Percentiles rank a stretch among this genome's conserved stretches.
phyloP scores from a whole-genome alignment of 2,888 invertebrate genomes.

The Argyresthia goedartella region DNA sequence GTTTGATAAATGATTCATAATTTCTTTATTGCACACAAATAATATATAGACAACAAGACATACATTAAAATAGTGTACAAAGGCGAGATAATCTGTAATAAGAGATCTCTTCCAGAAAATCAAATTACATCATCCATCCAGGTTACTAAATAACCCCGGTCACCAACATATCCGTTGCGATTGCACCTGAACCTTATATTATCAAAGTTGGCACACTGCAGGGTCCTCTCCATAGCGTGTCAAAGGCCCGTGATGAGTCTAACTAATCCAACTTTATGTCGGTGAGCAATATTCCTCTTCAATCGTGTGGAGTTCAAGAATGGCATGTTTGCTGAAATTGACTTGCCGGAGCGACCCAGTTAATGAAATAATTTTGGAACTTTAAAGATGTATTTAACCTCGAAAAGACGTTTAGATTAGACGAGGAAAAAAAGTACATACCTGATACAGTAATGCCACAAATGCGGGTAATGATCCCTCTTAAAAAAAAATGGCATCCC shows the following conservation, averaged over 20 bases:
- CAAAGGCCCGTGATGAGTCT: not conserved
- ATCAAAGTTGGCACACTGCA: conserved; percentile 1
- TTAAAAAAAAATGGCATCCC: no score
- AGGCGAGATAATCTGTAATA: no score
- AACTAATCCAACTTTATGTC: conserved; percentile 3
- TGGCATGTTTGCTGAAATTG: not conserved
- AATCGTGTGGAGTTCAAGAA: not conserved
- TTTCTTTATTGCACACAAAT: no score
- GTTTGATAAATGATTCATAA: no score
- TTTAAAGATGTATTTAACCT: not conserved
- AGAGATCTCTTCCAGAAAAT: no score
- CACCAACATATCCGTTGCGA: not conserved
- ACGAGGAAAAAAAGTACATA: not conserved
- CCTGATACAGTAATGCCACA: no score
- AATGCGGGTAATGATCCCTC: no score
- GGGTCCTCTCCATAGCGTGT: not conserved
- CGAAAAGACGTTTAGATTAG: not conserved
- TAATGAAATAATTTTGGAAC: not conserved
- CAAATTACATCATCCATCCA: no score
- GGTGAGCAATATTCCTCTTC: conserved; percentile 1
- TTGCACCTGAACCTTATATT: not conserved
- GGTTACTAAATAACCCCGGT: not conserved
- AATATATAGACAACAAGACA: no score
- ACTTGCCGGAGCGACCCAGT: not conserved
- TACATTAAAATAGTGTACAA: no score